Percentiles rank a stretch among this genome's conserved stretches.
Evolutionary conservation across 2,113 vertebrate species (phyloP).

Genomic region (Chinchilla lanigera): DNA sequence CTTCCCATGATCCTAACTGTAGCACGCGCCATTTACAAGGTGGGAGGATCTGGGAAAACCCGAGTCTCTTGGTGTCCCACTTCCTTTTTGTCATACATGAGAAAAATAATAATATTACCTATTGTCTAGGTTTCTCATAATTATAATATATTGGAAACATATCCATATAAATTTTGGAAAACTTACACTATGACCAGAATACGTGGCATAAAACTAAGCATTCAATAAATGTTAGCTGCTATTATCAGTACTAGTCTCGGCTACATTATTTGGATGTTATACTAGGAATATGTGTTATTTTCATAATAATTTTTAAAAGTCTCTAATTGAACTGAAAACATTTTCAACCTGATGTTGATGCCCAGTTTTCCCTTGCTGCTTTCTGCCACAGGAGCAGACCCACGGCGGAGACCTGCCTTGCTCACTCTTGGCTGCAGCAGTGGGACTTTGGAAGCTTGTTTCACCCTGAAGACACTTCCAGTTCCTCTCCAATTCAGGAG

Average conservation of each 20-base stretch:
- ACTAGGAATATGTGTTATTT: neutral
- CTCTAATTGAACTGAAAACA: neutral
- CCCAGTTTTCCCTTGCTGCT: neutral
- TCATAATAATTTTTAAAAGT: neutral
- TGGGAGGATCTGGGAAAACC: neutral
- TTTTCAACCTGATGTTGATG: neutral
- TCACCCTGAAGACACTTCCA: constrained; percentile 76
- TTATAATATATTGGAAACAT: neutral
- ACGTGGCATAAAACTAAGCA: neutral
- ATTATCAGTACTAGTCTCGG: neutral
- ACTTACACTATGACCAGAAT: neutral
- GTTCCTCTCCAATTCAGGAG: constrained; percentile 82
- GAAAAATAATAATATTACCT: neutral
- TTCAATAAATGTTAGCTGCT: neutral
- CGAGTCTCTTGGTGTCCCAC: neutral
- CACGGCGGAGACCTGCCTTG: constrained; percentile 93
- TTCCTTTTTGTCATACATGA: neutral
- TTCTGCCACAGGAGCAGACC: constrained; percentile 90
- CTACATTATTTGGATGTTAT: neutral
- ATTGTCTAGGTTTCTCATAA: neutral
- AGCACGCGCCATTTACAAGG: neutral
- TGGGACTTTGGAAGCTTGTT: constrained; percentile 82
- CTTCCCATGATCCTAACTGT: neutral
- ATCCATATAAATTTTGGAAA: too few species aligned
- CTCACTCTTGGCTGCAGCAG: constrained; percentile 94